Evolutionary conservation across 2,113 vertebrate species (phyloP).

Genomic region (Oxyruncus cristatus): DNA sequence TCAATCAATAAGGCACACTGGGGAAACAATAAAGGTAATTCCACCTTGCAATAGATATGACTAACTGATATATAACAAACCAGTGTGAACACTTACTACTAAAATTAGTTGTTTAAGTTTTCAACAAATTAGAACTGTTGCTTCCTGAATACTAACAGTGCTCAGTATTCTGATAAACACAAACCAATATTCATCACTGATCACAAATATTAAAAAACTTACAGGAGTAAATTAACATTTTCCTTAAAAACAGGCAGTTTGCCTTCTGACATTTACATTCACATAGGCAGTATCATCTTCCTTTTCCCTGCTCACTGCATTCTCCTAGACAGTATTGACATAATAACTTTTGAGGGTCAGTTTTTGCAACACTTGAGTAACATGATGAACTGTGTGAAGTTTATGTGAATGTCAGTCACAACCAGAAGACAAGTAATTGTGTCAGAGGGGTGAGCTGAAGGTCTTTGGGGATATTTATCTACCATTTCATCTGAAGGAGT

Average conservation of each 20-base stretch:
- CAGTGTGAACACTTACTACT: not conserved
- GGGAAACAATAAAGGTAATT: not conserved
- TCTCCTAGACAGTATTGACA: not conserved
- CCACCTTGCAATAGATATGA: not conserved
- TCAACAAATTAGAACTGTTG: not conserved
- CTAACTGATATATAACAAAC: not conserved
- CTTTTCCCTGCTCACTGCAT: not conserved
- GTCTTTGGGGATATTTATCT: conserved; percentile 13
- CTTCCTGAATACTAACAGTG: not conserved
- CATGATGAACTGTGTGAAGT: not conserved
- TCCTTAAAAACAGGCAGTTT: not conserved
- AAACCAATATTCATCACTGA: not conserved
- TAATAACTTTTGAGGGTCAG: not conserved
- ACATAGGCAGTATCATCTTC: not conserved
- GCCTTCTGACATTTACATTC: not conserved
- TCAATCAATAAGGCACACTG: not conserved
- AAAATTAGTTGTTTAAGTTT: not conserved
- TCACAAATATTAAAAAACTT: not conserved
- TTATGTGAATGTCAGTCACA: not conserved
- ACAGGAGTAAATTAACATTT: not conserved
- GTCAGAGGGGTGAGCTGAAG: not conserved
- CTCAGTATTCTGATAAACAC: not conserved
- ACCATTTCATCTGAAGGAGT: not conserved
- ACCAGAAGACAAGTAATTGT: not conserved
- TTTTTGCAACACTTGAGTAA: not conserved